phyloP scores from a whole-genome alignment of 35 echinoderm and acorn worm species.

The Apostichopus japonicus region DNA sequence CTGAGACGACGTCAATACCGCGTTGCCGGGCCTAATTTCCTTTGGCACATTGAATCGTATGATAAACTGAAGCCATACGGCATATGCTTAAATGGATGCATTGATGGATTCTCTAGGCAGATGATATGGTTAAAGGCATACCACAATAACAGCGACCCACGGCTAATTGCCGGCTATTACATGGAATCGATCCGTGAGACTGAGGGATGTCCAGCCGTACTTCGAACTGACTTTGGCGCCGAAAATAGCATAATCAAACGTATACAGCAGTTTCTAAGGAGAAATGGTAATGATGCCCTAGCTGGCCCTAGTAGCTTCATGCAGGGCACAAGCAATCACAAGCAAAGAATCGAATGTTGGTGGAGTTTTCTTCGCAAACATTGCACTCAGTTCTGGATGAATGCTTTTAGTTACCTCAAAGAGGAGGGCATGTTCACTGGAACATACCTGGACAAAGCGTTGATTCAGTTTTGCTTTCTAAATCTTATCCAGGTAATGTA shows the following conservation, averaged over 20 bases:
- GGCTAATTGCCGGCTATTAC: slow-evolving; percentile 68
- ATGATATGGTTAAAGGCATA: slow-evolving; percentile 66
- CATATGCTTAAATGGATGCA: slow-evolving; percentile 65
- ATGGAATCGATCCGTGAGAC: slow-evolving; percentile 37
- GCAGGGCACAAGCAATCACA: slow-evolving; percentile 19
- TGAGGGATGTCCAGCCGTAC: neutral
- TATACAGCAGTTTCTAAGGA: slow-evolving; percentile 45
- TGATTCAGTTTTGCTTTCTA: no score
- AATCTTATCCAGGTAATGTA: no score
- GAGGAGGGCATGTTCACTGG: no score
- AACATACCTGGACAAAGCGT: no score
- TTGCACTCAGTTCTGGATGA: no score
- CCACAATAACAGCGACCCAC: slow-evolving; percentile 57
- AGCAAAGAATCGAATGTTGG: slow-evolving; percentile 51
- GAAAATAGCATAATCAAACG: slow-evolving; percentile 42
- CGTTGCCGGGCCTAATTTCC: no score
- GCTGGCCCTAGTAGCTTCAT: neutral
- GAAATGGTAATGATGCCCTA: slow-evolving; percentile 6
- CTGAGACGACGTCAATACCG: no score
- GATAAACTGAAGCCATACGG: slow-evolving; percentile 78
- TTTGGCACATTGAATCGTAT: slow-evolving; percentile 84
- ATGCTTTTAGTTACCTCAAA: no score
- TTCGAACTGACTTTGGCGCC: slow-evolving; percentile 51
- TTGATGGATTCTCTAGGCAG: slow-evolving; percentile 70
- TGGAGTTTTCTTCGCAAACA: no score